A percentile compares a stretch with the other conserved stretches of the same genome.
Conservation (phyloP, 2,888 invertebrate genomes). For the Caradrina clavipalpis region DNA sequence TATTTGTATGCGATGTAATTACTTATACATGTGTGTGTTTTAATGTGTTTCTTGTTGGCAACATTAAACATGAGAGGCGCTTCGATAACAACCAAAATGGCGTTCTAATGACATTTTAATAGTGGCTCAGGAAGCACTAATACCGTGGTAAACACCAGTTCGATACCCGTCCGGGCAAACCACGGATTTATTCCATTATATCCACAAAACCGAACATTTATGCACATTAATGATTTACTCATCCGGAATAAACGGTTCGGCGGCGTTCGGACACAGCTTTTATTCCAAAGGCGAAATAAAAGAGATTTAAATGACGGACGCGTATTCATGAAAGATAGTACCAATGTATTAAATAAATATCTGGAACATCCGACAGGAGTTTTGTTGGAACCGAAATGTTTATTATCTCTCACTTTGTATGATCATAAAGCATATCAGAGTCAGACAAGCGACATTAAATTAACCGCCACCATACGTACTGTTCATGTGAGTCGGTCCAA, state of each 20-base stretch:
- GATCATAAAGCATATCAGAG: conserved; percentile 54
- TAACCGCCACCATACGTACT: conserved; percentile 61
- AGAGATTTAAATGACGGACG: conserved; percentile 63
- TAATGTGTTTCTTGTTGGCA: conserved; percentile 63
- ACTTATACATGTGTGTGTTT: conserved; percentile 47
- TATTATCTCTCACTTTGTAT: conserved; percentile 72
- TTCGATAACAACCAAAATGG: conserved; percentile 75
- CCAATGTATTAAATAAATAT: conserved; percentile 63
- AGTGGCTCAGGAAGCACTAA: conserved; percentile 72
- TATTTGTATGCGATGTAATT: conserved; percentile 27
- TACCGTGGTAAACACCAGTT: conserved; percentile 64
- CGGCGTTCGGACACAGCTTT: conserved; percentile 46
- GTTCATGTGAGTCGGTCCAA: conserved; percentile 59
- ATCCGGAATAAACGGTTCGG: conserved; percentile 45
- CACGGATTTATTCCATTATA: conserved; percentile 53
- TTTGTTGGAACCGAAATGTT: conserved; percentile 60
- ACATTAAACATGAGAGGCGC: conserved; percentile 59
- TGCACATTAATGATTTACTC: conserved; percentile 54
- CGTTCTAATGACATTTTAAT: conserved; percentile 80
- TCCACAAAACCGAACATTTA: conserved; percentile 40
- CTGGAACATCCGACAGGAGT: conserved; percentile 59
- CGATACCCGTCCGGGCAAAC: conserved; percentile 42
- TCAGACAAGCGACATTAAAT: conserved; percentile 68
- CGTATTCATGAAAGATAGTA: conserved; percentile 63
- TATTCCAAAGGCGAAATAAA: conserved; percentile 64